These are phyloP conservation scores for Nephotettix cincticeps DNA, from an alignment of 1,140 invertebrate genomes.

Conservation along the genomic window DNA sequence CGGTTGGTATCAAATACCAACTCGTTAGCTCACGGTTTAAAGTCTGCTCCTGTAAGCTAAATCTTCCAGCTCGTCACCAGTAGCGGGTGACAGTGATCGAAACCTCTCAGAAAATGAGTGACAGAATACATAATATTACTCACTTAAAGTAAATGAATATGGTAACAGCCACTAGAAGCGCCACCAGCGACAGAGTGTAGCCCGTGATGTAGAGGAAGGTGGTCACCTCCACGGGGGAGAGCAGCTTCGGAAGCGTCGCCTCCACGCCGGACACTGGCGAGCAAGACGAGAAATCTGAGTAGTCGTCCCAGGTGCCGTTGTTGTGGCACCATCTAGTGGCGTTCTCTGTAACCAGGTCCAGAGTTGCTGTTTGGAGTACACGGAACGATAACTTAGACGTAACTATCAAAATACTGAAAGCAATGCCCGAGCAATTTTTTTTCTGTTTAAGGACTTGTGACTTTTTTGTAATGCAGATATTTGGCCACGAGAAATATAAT, in stretches of 20 bases:
- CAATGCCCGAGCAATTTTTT: too few relatives aligned
- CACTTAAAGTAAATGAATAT: constrained; percentile 17
- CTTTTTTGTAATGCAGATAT: too few relatives aligned
- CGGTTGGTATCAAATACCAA: too few relatives aligned
- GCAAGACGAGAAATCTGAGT: constrained; percentile 50
- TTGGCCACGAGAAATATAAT: too few relatives aligned
- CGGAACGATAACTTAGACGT: too few relatives aligned
- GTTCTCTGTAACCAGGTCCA: constrained; percentile 63
- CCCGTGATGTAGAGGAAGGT: constrained; percentile 72
- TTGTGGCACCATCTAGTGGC: constrained; percentile 64
- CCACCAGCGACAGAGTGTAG: constrained; percentile 52
- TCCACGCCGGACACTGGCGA: background rate
- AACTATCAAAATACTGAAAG: too few relatives aligned
- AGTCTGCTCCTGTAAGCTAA: too few relatives aligned
- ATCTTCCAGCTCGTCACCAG: too few relatives aligned
- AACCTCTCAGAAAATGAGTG: background rate
- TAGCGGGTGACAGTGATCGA: too few relatives aligned
- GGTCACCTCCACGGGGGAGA: constrained; percentile 54
- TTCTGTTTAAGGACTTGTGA: too few relatives aligned
- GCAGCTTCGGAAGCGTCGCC: background rate
- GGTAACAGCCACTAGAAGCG: constrained; percentile 1
- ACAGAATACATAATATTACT: background rate
- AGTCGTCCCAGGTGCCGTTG: constrained; percentile 66
- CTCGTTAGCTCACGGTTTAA: too few relatives aligned
- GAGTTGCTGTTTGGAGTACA: too few relatives aligned